These are phyloP conservation scores for Pandemis cinnamomeana DNA, from an alignment of 2,888 invertebrate genomes.

Conservation along the genomic window DNA sequence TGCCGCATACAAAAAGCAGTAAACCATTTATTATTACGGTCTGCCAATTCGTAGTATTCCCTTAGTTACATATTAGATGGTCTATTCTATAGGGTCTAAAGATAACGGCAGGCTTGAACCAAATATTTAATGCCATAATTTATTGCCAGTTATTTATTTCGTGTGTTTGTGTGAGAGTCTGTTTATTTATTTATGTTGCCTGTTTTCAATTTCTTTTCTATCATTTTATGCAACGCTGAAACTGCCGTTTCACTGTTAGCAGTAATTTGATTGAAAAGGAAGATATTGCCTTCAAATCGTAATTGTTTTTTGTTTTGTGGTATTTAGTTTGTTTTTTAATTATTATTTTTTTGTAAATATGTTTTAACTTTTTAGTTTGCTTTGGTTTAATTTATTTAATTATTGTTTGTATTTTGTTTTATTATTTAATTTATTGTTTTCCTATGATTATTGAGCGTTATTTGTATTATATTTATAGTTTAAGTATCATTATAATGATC, in stretches of 20 bases:
- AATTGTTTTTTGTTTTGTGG: slow-evolving; percentile 45
- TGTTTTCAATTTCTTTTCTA: slow-evolving; percentile 64
- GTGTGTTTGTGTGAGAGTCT: slow-evolving; percentile 52
- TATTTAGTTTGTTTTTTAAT: slow-evolving; percentile 49
- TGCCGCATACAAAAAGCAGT: slow-evolving; percentile 69
- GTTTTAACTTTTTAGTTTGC: slow-evolving; percentile 42
- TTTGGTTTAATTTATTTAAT: slow-evolving; percentile 21
- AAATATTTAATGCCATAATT: slow-evolving; percentile 51
- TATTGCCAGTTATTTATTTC: slow-evolving; percentile 49
- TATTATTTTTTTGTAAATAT: slow-evolving; percentile 46
- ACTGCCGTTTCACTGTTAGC: slow-evolving; percentile 25
- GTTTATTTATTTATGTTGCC: slow-evolving; percentile 48
- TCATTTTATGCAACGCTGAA: slow-evolving; percentile 58
- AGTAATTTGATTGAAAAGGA: slow-evolving; percentile 74
- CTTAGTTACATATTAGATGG: neutral
- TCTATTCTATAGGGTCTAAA: neutral
- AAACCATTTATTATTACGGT: slow-evolving; percentile 22
- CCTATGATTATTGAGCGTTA: slow-evolving; percentile 14
- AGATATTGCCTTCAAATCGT: slow-evolving; percentile 45
- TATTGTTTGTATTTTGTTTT: slow-evolving; percentile 41
- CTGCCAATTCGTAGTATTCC: neutral
- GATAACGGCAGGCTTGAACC: slow-evolving; percentile 49
- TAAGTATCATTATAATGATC: slow-evolving; percentile 43
- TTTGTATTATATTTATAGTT: slow-evolving; percentile 37
- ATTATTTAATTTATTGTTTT: slow-evolving; percentile 40